These are phyloP conservation scores for Nomada ruficornis DNA, from an alignment of 2,888 invertebrate species.

Conservation along the genomic window DNA sequence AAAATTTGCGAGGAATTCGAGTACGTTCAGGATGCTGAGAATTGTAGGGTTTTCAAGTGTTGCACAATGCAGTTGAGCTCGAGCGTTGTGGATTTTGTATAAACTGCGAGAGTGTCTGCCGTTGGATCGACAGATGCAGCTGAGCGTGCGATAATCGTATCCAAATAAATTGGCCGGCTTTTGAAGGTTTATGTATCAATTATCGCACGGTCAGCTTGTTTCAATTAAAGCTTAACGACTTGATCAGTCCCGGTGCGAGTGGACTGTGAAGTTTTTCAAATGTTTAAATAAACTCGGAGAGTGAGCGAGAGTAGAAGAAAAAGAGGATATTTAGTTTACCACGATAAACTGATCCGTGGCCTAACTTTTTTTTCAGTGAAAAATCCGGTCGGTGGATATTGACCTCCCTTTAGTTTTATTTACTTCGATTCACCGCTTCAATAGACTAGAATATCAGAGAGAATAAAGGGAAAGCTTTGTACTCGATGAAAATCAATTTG, in stretches of 20 bases:
- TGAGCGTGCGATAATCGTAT: slow-evolving; percentile 62
- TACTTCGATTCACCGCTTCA: not conserved
- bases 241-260: slow-evolving; percentile 40
- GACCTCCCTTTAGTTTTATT: not conserved
- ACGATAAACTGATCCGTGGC: slow-evolving; percentile 20
- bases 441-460: not conserved
- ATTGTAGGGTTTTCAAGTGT: not conserved
- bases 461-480: not conserved
- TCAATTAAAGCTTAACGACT: slow-evolving; percentile 58
- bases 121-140: slow-evolving; percentile 62
- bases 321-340: slow-evolving; percentile 4
- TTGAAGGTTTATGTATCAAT: slow-evolving; percentile 64
- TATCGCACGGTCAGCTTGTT: slow-evolving; percentile 62
- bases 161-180: slow-evolving; percentile 64
- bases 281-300: slow-evolving; percentile 31
- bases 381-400: not conserved
- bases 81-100: slow-evolving; percentile 32
- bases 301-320: not conserved
- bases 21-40: not conserved
- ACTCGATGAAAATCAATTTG: not conserved
- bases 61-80: slow-evolving; percentile 34
- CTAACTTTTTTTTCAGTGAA: slow-evolving; percentile 20
- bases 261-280: slow-evolving; percentile 43
- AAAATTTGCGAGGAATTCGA: no score
- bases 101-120: slow-evolving; percentile 34